A percentile compares a stretch with the other conserved stretches of the same genome.
phyloP scores from a whole-genome alignment of 2,113 vertebrate genomes.

The Rhizomys pruinosus region DNA sequence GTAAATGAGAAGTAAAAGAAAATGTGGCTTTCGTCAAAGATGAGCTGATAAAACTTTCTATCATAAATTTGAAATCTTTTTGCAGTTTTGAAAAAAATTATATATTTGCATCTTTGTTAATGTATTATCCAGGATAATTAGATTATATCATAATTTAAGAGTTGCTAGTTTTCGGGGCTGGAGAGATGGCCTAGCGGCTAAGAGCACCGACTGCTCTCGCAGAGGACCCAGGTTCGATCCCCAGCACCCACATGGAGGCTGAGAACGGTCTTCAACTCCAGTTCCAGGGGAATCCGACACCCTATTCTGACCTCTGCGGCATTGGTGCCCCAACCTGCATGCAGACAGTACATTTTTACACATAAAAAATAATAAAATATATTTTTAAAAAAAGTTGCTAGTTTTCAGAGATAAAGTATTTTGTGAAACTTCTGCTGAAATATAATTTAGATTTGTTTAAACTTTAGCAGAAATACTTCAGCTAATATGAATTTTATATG shows the following conservation, averaged over 20 bases:
- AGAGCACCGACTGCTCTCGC: no score
- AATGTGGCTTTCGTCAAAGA: not conserved
- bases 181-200: no score
- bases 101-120: not conserved
- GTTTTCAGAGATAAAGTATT: slow-evolving; percentile 42
- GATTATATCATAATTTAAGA: not conserved
- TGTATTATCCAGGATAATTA: not conserved
- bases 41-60: slow-evolving; percentile 50
- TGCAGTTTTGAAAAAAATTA: no score
- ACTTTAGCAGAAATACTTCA: not conserved
- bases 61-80: slow-evolving; percentile 53
- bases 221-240: no score
- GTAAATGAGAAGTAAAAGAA: slow-evolving; percentile 46
- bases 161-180: slow-evolving; percentile 58
- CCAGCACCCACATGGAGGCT: no score
- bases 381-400: slow-evolving; percentile 51
- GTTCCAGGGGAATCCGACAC: no score
- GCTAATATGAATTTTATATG: slow-evolving; percentile 21
- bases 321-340: no score
- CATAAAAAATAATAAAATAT: no score
- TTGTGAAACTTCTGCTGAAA: slow-evolving; percentile 49
- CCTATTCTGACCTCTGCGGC: no score
- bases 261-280: no score
- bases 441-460: slow-evolving; percentile 51
- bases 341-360: no score